These are phyloP conservation scores for Ridgeia piscesae DNA, from an alignment of 1,140 invertebrate genomes.

Conservation along the genomic window DNA sequence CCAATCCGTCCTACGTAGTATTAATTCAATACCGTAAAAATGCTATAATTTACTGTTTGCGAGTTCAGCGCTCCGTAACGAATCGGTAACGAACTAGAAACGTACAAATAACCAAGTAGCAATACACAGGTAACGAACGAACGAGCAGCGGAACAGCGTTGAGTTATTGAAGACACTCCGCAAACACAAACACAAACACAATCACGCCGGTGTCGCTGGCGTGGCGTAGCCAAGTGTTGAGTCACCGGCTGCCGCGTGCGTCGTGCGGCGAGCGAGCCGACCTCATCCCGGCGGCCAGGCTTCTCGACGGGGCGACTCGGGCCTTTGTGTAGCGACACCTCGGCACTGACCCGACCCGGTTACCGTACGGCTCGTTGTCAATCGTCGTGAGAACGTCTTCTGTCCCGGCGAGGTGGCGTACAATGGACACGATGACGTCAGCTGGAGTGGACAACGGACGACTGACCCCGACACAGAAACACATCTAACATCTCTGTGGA, in stretches of 20 bases:
- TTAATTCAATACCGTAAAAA: background rate
- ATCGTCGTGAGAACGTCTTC: background rate
- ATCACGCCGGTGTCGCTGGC: background rate
- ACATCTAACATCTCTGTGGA: too few species aligned
- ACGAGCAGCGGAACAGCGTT: background rate
- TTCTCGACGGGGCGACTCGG: too few species aligned
- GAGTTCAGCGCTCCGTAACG: background rate
- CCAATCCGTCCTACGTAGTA: background rate
- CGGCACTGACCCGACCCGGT: background rate
- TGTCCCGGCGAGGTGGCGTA: background rate
- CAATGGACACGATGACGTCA: background rate
- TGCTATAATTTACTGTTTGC: background rate
- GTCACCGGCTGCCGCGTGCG: background rate
- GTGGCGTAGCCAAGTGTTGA: background rate
- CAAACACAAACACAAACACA: background rate
- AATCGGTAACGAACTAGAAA: background rate
- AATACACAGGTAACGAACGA: background rate
- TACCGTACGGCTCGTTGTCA: background rate
- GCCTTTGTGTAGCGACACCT: background rate
- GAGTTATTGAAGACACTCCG: background rate
- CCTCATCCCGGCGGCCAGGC: background rate
- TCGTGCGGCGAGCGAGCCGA: too few species aligned
- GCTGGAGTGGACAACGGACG: too few species aligned
- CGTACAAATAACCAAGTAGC: background rate
- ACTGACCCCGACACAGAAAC: too few species aligned